Evolutionary conservation across 2,113 vertebrate genomes (phyloP).

Genomic region (Mohoua ochrocephala): DNA sequence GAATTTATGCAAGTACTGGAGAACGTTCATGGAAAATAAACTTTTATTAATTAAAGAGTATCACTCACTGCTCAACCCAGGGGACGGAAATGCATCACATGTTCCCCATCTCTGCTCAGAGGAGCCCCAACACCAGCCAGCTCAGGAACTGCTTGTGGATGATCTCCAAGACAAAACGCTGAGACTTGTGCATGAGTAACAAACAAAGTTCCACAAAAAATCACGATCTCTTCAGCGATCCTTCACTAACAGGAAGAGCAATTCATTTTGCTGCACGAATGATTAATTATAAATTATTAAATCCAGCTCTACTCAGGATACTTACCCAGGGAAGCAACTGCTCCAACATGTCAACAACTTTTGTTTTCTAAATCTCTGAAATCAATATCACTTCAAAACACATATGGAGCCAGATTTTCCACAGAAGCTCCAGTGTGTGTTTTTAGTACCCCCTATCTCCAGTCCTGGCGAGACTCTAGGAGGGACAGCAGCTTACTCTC

Average conservation of each 20-base stretch:
- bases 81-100: conserved; percentile 32
- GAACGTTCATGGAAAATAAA: conserved; percentile 42
- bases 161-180: background rate
- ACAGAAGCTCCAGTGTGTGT: rapidly evolving
- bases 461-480: background rate
- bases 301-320: conserved; percentile 30
- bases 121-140: background rate
- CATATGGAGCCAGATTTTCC: background rate
- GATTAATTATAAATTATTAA: conserved; percentile 58
- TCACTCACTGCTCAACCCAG: background rate
- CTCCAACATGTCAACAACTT: conserved; percentile 13
- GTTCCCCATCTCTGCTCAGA: background rate
- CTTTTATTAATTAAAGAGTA: conserved; percentile 36
- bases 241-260: conserved; percentile 37
- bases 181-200: background rate
- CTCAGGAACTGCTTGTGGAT: conserved; percentile 2
- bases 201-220: conserved; percentile 13
- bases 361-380: conserved; percentile 18
- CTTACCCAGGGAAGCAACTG: background rate
- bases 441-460: background rate
- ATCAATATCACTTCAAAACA: background rate
- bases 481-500: background rate
- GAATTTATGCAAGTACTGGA: conserved; percentile 27
- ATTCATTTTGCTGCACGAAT: conserved; percentile 5
- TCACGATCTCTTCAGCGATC: conserved; percentile 43